Base-by-base conservation (phyloP, 2,113 vertebrate species). In the Patagioenas fasciata region DNA sequence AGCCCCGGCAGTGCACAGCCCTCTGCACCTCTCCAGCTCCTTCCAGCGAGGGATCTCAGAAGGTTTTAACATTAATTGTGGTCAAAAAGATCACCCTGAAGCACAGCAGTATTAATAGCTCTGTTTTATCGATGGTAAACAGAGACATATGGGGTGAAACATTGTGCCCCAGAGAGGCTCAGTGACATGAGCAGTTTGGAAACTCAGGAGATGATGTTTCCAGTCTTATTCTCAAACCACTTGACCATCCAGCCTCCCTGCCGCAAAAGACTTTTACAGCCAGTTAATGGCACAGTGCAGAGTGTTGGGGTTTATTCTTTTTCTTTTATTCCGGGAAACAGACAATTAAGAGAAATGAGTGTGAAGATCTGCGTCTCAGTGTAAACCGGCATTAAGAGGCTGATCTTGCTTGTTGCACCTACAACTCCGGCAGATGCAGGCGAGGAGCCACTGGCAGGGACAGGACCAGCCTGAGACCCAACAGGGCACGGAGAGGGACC, bases 61-160 rank as follows among this genome's bases (percentile, higher is more conserved):
- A 32, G 65, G 86, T 60, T 95, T 95, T 53, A 89, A 53, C 84
- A 72, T 89, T 92, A 95, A 95, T 91, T 70, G 86, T 0, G 4
- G 86, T 75, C 57, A 84, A 79, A 89, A 89, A 87, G 93, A 95
- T 95, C 73, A 79, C 89, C 69, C 86, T 44, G 83, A 75, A 95
- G 89, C 77, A 89, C 84, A 71, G 65, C 48, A 64, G 72, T 64
- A 91, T 86, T 92, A 88, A 93, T 48, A 95, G 91, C 73, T 91
- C 92, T 87, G 48, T 81, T 95, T 92, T 93, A 91, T 75, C 17
- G 0, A 64, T 8, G 47, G 84, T 61, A 92, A 93, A 81, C 93
- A 93, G 89, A 92, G 91, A 84, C 61, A 67, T 48, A 81, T 0
- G 21, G 77, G 83, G 89, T 85, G 93, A 95, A 95, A 77, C 92